Percentiles rank a stretch among this genome's conserved stretches.
Conservation (phyloP, 1,140 invertebrate species). For the Drosophila kikkawai region DNA sequence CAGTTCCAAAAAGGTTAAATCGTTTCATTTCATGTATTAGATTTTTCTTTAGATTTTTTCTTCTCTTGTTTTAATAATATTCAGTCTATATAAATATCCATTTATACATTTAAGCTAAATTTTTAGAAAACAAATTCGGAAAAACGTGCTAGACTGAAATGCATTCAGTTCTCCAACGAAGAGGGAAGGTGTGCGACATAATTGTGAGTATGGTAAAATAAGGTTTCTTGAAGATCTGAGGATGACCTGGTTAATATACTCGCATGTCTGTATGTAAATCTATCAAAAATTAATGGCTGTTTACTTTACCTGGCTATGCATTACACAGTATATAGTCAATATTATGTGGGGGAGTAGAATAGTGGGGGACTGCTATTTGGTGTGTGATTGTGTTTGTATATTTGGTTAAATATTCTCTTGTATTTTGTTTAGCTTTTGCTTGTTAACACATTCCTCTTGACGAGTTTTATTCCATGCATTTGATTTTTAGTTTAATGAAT, state of each 20-base stretch:
- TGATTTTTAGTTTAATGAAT: conserved; percentile 49
- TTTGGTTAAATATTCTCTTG: conserved; percentile 64
- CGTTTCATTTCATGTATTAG: conserved; percentile 43
- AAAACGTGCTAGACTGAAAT: conserved; percentile 27
- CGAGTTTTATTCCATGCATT: conserved; percentile 80
- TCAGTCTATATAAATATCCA: conserved; percentile 84
- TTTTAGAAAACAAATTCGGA: conserved; percentile 47
- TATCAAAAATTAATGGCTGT: conserved; percentile 76
- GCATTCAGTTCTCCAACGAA: conserved; percentile 69
- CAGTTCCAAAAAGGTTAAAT: conserved; percentile 42
- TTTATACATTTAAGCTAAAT: conserved; percentile 77
- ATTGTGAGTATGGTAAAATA: conserved; percentile 15
- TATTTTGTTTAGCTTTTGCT: conserved; percentile 64
- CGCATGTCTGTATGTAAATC: conserved; percentile 67
- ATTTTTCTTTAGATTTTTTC: conserved; percentile 43
- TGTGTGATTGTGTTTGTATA: conserved; percentile 52
- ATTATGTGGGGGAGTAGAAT: conserved; percentile 15
- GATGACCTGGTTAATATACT: conserved; percentile 17
- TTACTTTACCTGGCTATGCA: conserved; percentile 39
- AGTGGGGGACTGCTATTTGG: conserved; percentile 33
- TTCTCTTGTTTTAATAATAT: conserved; percentile 75
- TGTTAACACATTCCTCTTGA: conserved; percentile 84
- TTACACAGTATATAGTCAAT: conserved; percentile 28
- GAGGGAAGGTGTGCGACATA: conserved; percentile 43
- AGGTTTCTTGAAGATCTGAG: conserved; percentile 13